Conservation (phyloP, 1,140 invertebrate species). For the Pseudomyrmex gracilis region DNA sequence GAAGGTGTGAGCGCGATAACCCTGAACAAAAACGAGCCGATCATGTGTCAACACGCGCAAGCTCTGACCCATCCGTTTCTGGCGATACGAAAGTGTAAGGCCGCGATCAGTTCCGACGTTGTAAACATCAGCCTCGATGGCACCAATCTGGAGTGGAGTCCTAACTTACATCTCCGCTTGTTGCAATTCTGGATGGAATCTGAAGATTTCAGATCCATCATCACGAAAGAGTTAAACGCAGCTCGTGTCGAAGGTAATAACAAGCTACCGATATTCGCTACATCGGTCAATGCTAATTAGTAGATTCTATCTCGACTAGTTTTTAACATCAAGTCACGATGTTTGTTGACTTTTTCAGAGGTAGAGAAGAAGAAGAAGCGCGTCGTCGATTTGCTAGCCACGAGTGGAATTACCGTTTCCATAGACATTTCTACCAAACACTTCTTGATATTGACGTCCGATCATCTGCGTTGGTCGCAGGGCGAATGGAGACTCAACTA, state of each 20-base stretch:
- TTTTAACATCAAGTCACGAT: neutral
- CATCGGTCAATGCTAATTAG: neutral
- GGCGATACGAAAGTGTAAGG: slow-evolving; percentile 83
- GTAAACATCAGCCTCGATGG: slow-evolving; percentile 82
- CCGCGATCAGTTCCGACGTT: slow-evolving; percentile 75
- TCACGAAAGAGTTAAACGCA: slow-evolving; percentile 58
- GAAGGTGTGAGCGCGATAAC: slow-evolving; percentile 83
- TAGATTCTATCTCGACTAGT: neutral
- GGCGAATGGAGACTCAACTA: slow-evolving; percentile 82
- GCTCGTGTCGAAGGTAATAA: slow-evolving; percentile 47
- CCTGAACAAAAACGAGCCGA: slow-evolving; percentile 81
- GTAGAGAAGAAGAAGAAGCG: slow-evolving; percentile 68
- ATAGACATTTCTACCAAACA: slow-evolving; percentile 83
- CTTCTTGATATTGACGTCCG: slow-evolving; percentile 82
- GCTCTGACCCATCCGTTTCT: slow-evolving; percentile 81
- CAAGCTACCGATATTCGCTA: neutral
- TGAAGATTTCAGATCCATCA: slow-evolving; percentile 77
- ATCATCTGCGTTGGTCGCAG: slow-evolving; percentile 82
- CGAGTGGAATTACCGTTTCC: slow-evolving; percentile 78
- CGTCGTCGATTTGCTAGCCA: slow-evolving; percentile 80
- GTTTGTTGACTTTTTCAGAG: slow-evolving; percentile 27
- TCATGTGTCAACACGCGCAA: slow-evolving; percentile 81
- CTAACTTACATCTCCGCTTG: slow-evolving; percentile 83
- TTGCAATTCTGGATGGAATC: slow-evolving; percentile 83
- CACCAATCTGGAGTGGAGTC: slow-evolving; percentile 82